Evolutionary conservation across 2,888 invertebrate genomes (phyloP), one percentile per base, ranked within the genome.

Genomic region (Drosophila lacicola): DNA sequence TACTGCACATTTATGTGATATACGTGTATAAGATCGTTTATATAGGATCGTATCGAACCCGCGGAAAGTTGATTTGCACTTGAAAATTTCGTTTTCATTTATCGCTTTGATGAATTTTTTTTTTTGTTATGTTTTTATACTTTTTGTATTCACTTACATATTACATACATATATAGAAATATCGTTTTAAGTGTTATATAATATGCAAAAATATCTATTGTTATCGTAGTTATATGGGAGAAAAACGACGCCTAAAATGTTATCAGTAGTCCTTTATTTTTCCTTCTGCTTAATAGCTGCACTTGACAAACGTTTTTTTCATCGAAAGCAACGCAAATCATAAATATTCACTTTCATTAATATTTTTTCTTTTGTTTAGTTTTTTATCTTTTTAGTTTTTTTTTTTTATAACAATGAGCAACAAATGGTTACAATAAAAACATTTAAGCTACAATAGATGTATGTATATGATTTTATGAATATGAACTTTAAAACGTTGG

Each of bases 151-250:
- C 70, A 75, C 82, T 82, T 86, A 82, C 69, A 70, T 62, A 64
- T 69, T 78, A 81, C 74, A 67, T 83, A 82, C 78, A 84, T 80
- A 72, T 70, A 84, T 82, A 74, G 73, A 78, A 73, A 77, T 78
- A 78, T 72, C 61, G 34, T 75, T 78, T 80, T 55, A 55, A 85
- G 88, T 85, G 78, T 88, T 76, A 69, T 54, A 74, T 88, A 83
- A 83, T 88, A 88, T 87, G 89, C 74, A 80, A 76, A 84, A 87
- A 85, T 79, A 88, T 86, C 88, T 83, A 83, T 83, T 75, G 88
- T 78, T 80, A 85, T 50, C 63, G 50, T 64, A 66, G 64, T 77
- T 76, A 84, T 70, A 70, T 53, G 78, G 69, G 87, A 83, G 75
- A 74, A 78, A 76, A 85, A 85, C 83, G 81, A 84, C 69, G 88